phyloP scores from a whole-genome alignment of 2,797 vertebrate species.

The Chrysocyon brachyurus region DNA sequence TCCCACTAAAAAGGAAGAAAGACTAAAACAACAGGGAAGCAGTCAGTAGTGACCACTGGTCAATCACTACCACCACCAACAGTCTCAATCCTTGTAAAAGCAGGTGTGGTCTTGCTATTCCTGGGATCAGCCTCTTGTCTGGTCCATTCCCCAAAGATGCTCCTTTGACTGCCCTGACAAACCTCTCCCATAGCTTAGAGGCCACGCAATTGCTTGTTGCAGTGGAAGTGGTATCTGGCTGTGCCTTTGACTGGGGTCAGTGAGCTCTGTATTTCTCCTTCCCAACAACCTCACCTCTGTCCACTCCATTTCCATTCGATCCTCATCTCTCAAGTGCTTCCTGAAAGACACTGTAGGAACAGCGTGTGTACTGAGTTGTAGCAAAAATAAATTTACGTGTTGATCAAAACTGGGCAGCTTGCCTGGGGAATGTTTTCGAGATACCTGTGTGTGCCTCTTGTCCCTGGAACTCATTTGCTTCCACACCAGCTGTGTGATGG shows the following conservation, averaged over 20 bases:
- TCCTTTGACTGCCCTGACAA: rapidly evolving
- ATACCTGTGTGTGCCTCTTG: not conserved
- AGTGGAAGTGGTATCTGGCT: not conserved
- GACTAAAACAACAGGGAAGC: not conserved
- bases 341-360: not conserved
- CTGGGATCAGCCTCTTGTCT: not conserved
- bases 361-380: not conserved
- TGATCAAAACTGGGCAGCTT: not conserved
- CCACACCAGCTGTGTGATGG: rapidly evolving
- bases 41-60: not conserved
- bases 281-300: not conserved
- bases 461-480: not conserved
- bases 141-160: not conserved
- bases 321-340: not conserved
- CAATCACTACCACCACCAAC: rapidly evolving
- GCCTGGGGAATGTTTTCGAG: not conserved
- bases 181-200: not conserved
- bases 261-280: not conserved
- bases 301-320: rapidly evolving
- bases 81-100: not conserved
- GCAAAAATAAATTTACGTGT: not conserved
- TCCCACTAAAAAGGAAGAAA: no score
- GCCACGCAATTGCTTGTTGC: not conserved
- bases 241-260: not conserved
- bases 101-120: not conserved